Evolutionary conservation across 2,113 vertebrate species (phyloP).

Genomic region (Phrynosoma blainvillii): DNA sequence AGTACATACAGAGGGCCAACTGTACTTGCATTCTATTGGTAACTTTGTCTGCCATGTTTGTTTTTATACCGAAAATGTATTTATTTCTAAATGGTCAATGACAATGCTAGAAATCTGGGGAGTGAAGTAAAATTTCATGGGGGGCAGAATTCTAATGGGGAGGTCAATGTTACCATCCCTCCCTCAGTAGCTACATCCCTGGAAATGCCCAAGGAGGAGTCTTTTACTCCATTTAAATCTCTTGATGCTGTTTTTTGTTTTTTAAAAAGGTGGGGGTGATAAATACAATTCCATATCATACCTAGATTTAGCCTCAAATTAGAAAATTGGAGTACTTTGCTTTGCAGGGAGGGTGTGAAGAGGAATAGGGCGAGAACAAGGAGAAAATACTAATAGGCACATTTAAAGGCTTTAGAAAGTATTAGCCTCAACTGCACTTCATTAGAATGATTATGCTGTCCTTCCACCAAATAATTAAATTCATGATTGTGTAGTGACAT

Average conservation of each 20-base stretch:
- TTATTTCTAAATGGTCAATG: no score
- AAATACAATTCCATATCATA: neutral
- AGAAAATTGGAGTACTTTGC: neutral
- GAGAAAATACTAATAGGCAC: neutral
- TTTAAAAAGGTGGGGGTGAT: neutral
- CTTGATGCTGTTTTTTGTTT: neutral
- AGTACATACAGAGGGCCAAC: no score
- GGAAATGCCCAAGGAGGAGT: no score
- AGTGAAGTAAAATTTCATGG: no score
- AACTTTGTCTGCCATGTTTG: no score
- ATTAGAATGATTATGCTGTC: conserved; percentile 45
- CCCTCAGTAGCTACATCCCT: no score
- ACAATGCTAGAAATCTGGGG: no score
- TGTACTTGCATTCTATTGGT: no score
- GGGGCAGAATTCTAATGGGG: no score
- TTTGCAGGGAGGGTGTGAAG: neutral
- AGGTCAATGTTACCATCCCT: no score
- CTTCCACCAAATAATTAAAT: conserved; percentile 14
- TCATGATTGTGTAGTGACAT: conserved; percentile 29
- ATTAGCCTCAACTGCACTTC: conserved; percentile 24
- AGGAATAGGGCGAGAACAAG: neutral
- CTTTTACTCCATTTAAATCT: neutral
- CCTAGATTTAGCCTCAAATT: neutral
- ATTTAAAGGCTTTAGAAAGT: conserved; percentile 22
- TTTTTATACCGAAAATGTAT: no score